Evolutionary conservation across 2,888 invertebrate genomes (phyloP), one percentile per base, ranked within the genome.

Genomic region (Lycocerus yunnanus): DNA sequence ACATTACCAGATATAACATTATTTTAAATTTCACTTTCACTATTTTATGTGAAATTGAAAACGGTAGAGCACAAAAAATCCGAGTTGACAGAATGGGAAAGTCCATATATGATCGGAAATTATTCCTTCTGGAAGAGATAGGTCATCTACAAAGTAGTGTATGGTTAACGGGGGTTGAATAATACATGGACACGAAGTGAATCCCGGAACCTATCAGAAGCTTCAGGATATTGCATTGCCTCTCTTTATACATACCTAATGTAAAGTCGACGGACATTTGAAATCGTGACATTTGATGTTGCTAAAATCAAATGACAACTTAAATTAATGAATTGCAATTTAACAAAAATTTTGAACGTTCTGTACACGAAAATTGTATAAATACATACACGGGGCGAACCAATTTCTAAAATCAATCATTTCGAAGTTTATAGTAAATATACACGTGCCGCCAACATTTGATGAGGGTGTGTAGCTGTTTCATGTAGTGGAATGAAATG

Each of bases 401-500:
- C 61, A 66, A 63, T 63, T 63, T 58, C 18, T 27, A 72, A 72
- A 72, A 72, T 72, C 72, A 72, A 68, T 72, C 72, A 72, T 68
- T 14, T 27, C 61, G 18, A 24, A 58, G 58, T 61, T 67, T 58
- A 60, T 21, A n/a, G 60, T 66, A 71, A 66, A 10, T 24, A 8
- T 11, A 66, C 73, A 72, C 74, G 76, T 76, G 78, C 79, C 78
- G 80, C 79, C 67, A 71, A 65, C 74, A 69, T 72, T 61, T 43
- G 76, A 79, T 78, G 77, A 66, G 77, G 75, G 77, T 75, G 77
- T 66, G 78, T 68, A 77, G 76, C 74, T 82, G 84, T 80, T 84
- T 82, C 83, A 83, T 84, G 83, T 84, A 83, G 82, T 81, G 84
- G 84, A 84, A 84, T 84, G 82, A 83, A 83, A 83, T 82, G 83